Conservation (phyloP, 2,888 invertebrate genomes). For the Leptinotarsa tumamoca region DNA sequence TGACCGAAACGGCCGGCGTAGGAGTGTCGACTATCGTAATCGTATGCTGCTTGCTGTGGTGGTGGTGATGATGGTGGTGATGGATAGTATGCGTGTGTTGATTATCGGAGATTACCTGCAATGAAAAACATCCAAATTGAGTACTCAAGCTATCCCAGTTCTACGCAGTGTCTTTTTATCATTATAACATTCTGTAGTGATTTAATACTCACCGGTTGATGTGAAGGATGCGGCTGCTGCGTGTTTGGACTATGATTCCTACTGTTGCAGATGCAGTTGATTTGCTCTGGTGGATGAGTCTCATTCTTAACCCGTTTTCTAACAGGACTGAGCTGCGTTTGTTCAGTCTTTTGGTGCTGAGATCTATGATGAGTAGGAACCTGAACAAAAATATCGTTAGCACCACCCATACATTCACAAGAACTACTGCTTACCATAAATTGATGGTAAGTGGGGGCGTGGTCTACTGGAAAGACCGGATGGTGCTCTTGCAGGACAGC, state of each 20-base stretch:
- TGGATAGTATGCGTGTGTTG: slow-evolving; percentile 54
- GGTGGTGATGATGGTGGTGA: slow-evolving; percentile 54
- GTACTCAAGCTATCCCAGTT: too few relatives aligned
- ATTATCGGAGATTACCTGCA: slow-evolving; percentile 51
- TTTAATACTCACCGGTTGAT: slow-evolving; percentile 57
- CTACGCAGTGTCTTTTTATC: too few relatives aligned
- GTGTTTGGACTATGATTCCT: slow-evolving; percentile 63
- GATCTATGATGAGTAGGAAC: slow-evolving; percentile 64
- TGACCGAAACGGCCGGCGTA: slow-evolving; percentile 93
- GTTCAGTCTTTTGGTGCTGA: slow-evolving; percentile 82
- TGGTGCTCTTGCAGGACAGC: slow-evolving; percentile 72
- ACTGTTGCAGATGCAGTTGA: slow-evolving; percentile 54
- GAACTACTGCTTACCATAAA: slow-evolving; percentile 58
- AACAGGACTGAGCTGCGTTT: slow-evolving; percentile 93
- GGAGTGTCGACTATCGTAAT: slow-evolving; percentile 97
- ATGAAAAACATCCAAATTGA: not conserved
- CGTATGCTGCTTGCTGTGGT: slow-evolving; percentile 78
- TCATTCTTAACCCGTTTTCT: slow-evolving; percentile 97
- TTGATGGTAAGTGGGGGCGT: slow-evolving; percentile 66
- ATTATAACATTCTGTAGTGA: too few relatives aligned
- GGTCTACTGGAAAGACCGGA: slow-evolving; percentile 73
- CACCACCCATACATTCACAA: not conserved
- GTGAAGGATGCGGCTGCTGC: slow-evolving; percentile 65
- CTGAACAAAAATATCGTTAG: slow-evolving; percentile 45
- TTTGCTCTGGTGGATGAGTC: slow-evolving; percentile 80